phyloP scores from a whole-genome alignment of 2,797 vertebrate species.

The Pseudochirops corinnae region DNA sequence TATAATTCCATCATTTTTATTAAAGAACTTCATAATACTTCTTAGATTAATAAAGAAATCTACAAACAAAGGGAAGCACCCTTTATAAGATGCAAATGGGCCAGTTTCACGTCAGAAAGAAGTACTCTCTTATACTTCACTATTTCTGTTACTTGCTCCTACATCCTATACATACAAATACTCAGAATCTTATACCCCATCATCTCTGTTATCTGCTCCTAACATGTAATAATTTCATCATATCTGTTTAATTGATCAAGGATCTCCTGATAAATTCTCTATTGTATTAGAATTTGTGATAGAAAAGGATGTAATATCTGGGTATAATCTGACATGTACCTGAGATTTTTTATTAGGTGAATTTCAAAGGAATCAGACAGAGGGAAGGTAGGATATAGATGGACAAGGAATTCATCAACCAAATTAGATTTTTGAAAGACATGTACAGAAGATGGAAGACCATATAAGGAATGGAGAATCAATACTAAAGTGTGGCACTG shows the following conservation, averaged over 20 bases:
- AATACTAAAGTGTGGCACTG: not conserved
- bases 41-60: not conserved
- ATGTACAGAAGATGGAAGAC: not conserved
- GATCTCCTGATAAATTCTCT: not conserved
- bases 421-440: not conserved
- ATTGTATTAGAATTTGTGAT: not conserved
- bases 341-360: not conserved
- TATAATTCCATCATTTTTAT: not conserved
- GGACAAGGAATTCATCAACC: not conserved
- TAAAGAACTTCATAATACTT: not conserved
- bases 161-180: not conserved
- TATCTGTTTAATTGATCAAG: not conserved
- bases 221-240: not conserved
- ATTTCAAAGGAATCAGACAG: not conserved
- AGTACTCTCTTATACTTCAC: not conserved
- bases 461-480: not conserved
- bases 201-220: conserved; percentile 37
- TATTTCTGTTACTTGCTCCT: not conserved
- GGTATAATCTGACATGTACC: not conserved
- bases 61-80: not conserved
- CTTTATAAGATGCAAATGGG: not conserved
- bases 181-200: not conserved
- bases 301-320: not conserved
- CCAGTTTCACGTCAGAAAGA: not conserved
- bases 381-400: not conserved